Percentiles rank a stretch among this genome's conserved stretches.
phyloP scores from a whole-genome alignment of 2,797 vertebrate species.

The Silurus lanzhouensis region DNA sequence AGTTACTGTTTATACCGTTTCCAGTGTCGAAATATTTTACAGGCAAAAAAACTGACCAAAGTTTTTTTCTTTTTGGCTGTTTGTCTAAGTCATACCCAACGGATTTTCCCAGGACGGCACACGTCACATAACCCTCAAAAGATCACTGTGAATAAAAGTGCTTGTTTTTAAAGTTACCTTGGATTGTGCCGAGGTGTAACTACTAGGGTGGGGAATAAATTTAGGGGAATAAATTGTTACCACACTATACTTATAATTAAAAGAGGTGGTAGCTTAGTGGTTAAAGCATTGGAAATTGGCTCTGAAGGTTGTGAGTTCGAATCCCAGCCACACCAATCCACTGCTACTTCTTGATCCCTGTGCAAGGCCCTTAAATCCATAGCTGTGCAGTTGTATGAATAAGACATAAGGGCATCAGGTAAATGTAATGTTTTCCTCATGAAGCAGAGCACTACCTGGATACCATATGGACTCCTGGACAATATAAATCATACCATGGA shows the following conservation, averaged over 20 bases:
- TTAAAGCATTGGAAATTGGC: no score
- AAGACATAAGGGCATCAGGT: no score
- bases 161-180: background rate
- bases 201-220: background rate
- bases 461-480: conserved; percentile 21
- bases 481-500: conserved; percentile 12
- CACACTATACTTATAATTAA: no score
- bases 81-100: background rate
- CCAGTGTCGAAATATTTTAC: background rate
- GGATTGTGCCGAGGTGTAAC: background rate
- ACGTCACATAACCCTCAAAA: background rate
- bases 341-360: no score
- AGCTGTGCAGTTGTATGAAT: no score
- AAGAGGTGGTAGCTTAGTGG: no score
- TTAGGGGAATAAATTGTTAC: background rate
- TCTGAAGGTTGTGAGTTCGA: no score
- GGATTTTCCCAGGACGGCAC: background rate
- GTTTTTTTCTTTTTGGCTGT: background rate
- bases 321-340: no score
- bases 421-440: background rate
- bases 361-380: no score
- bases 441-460: conserved; percentile 19
- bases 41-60: background rate
- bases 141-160: background rate
- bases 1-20: background rate